Evolutionary conservation across 2,888 invertebrate species (phyloP), one percentile per base, ranked within the genome.

Genomic region (Yponomeuta sedellus): DNA sequence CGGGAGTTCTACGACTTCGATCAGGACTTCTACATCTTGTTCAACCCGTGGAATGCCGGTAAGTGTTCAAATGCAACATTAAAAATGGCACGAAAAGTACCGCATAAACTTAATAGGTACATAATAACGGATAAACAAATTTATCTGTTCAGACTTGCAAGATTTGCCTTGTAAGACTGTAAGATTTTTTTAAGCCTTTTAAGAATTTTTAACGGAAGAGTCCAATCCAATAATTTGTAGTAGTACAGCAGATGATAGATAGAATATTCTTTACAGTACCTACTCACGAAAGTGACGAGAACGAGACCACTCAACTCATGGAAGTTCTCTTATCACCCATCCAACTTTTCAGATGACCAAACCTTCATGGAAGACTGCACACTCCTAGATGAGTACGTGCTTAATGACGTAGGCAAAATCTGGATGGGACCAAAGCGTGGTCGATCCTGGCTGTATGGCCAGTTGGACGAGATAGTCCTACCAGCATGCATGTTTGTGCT

Each of bases 31-130:
- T 96, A 95, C 82, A 85, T 97, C 22, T 88, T 97, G 12, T 97
- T 96, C 85, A 97, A 97, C 81, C 96, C 97, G 0, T 97, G 96
- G 96, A 92, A 94, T 71, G 93, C 94, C 89, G 95, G 97, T 96
- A 85, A 80, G 81, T 65, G 11, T 11, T 8, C 34, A 34, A 34
- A 34, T 5, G 8, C 5, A 8, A 1, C 5, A 34, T 25, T 8
- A 34, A 3, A 6, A 34, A n/a, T n/a, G n/a, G n/a, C n/a, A n/a
- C n/a, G n/a, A n/a, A n/a, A n/a, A n/a, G n/a, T n/a, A n/a, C n/a
- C n/a, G n/a, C n/a, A n/a, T n/a, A n/a, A n/a, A n/a, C n/a, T n/a
- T n/a, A n/a, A n/a, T n/a, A n/a, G n/a, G n/a, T n/a, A n/a, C n/a
- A n/a, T n/a, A n/a, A n/a, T n/a, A n/a, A n/a, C n/a, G n/a, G n/a